Conservation (phyloP, 2,113 vertebrate species). For the Capreolus pygargus region DNA sequence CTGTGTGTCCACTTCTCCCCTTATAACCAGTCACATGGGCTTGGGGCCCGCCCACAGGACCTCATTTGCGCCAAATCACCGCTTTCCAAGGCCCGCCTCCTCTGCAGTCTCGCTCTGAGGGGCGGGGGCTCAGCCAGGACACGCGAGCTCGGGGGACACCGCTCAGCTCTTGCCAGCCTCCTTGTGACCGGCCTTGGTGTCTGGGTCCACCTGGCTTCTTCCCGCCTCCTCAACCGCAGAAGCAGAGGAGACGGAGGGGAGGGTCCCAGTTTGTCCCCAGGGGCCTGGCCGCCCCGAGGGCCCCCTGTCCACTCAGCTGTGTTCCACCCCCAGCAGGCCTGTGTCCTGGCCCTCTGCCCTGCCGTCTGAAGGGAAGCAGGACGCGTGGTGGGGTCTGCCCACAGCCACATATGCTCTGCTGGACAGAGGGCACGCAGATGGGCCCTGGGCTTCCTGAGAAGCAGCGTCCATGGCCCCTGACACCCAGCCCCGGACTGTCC, state of each 20-base stretch:
- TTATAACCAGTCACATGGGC: rapidly evolving
- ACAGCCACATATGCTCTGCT: not conserved
- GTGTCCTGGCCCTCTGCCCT: not conserved
- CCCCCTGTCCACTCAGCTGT: not conserved
- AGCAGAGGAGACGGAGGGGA: no score
- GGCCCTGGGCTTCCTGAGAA: not conserved
- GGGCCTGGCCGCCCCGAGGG: not conserved
- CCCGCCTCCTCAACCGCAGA: not conserved
- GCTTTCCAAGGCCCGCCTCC: not conserved
- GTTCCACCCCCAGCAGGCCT: not conserved
- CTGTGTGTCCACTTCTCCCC: rapidly evolving
- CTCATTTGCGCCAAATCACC: not conserved
- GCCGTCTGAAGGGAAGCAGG: not conserved
- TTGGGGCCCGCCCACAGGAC: not conserved
- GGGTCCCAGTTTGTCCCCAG: rapidly evolving
- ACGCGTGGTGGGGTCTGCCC: rapidly evolving
- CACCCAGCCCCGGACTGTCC: no score
- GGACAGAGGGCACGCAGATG: rapidly evolving
- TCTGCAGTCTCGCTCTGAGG: not conserved
- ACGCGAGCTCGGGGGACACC: rapidly evolving
- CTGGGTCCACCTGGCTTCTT: not conserved
- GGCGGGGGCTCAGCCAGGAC: not conserved
- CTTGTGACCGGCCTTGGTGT: not conserved
- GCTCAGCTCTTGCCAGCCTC: not conserved
- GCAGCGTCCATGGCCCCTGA: rapidly evolving